These are phyloP conservation scores for Lapara coniferarum DNA, from an alignment of 2,888 invertebrate species.

Conservation along the genomic window DNA sequence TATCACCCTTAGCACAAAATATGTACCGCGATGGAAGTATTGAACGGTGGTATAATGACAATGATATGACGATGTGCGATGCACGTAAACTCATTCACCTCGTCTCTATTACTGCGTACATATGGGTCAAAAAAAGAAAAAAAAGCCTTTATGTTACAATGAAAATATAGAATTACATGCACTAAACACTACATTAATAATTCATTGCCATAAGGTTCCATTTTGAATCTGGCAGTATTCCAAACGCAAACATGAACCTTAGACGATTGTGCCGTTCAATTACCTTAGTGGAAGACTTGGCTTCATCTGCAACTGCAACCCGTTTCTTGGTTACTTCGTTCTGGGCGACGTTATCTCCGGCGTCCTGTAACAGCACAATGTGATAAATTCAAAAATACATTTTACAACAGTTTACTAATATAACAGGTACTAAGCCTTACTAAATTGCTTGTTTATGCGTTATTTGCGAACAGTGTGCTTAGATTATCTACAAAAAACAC, in stretches of 20 bases:
- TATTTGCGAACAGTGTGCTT: no score
- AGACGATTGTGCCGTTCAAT: background rate
- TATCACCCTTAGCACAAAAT: slow-evolving; percentile 34
- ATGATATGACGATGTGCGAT: background rate
- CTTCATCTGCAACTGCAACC: slow-evolving; percentile 66
- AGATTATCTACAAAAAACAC: no score
- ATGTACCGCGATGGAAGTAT: background rate
- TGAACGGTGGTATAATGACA: background rate
- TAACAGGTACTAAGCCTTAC: no score
- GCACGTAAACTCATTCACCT: background rate
- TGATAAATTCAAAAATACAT: background rate
- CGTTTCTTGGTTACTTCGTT: slow-evolving; percentile 73
- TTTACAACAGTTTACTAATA: no score
- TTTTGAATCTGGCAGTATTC: background rate
- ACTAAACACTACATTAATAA: background rate
- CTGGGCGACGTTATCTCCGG: slow-evolving; percentile 69
- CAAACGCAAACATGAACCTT: background rate
- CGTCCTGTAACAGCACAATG: slow-evolving; percentile 52
- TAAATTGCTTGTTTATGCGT: no score
- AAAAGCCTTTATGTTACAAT: slow-evolving; percentile 3
- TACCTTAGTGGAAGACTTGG: slow-evolving; percentile 71
- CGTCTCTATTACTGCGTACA: background rate
- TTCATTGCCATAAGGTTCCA: background rate
- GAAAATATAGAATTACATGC: slow-evolving; percentile 9
- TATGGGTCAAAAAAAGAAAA: slow-evolving; percentile 1